Percentiles rank a stretch among this genome's conserved stretches.
These are phyloP conservation scores for Pristionchus entomophagus DNA, from an alignment of 2,888 invertebrate species.

Conservation along the genomic window DNA sequence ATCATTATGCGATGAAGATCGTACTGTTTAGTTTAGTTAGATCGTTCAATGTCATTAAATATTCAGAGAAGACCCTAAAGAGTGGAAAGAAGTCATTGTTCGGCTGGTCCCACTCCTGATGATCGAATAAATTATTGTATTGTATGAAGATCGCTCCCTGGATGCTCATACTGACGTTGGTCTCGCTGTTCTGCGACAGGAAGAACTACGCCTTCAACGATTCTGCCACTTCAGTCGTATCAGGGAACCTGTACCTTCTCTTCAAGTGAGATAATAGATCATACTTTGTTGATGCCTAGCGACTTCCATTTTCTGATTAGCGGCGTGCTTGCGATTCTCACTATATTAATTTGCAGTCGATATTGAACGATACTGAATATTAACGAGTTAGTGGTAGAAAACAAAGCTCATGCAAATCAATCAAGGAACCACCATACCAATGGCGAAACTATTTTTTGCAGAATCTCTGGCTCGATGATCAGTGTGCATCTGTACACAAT, in stretches of 20 bases:
- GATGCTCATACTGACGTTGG: constrained; percentile 54
- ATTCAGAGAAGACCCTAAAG: too few relatives aligned
- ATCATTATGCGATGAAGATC: too few relatives aligned
- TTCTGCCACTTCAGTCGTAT: constrained; percentile 65
- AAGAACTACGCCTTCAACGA: constrained; percentile 61
- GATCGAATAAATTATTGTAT: too few relatives aligned
- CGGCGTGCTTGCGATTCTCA: too few relatives aligned
- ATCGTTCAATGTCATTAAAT: too few relatives aligned
- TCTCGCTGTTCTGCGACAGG: constrained; percentile 54
- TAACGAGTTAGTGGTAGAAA: too few relatives aligned
- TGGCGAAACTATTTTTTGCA: not conserved
- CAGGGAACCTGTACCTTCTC: constrained; percentile 75
- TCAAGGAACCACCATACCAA: too few relatives aligned
- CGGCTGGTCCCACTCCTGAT: too few relatives aligned
- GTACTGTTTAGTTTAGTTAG: too few relatives aligned
- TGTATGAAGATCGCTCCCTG: constrained; percentile 53
- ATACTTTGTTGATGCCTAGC: too few relatives aligned
- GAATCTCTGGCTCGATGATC: constrained; percentile 57
- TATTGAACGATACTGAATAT: not conserved
- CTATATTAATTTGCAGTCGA: not conserved
- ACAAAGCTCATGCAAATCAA: too few relatives aligned
- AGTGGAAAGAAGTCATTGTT: too few relatives aligned
- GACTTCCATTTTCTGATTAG: not conserved
- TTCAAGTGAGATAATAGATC: constrained; percentile 61
- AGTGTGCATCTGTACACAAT: constrained; percentile 78